Base-by-base conservation (phyloP, 2,888 invertebrate species). In the Aricia artaxerxes region DNA sequence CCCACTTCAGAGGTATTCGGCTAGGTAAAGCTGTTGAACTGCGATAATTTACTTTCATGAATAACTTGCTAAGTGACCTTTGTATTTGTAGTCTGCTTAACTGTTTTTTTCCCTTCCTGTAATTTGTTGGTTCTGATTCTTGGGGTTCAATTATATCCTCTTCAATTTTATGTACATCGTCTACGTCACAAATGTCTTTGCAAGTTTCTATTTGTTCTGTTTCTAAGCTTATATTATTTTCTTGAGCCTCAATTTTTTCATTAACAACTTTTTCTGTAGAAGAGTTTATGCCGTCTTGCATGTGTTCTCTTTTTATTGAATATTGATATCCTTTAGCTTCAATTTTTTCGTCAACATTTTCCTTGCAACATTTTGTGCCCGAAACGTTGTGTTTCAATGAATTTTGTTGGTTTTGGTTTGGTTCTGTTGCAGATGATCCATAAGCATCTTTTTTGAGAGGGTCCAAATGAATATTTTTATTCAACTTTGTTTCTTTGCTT, bases 1-100 rank as follows among this genome's bases (percentile, higher is more conserved):
- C 35, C 80, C 81, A 81, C 0, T 35, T 9, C 16, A 35, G 11
- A 0, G 60, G 73, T 72, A 57, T 38, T 76, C 64, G 35, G 3
- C 61, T 75, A 16, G 49, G 64, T 13, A 69, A 38, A 9, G 35
- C 4, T 13, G 69, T 69, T 13, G 69, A 69, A 13, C 35, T 1
- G 13, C 69, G 35, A 69, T 69, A 69, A 35, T 69, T 69, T 13
- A 35, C 5, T 69, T 69, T 69, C 35, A 1, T 1, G 13, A 69
- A 69, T 69, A 69, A 11, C 5, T 69, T 69, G 11, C 13, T 69
- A 5, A 69, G 69, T 69, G 69, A 69, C 35, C 13, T 69, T 35
- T 69, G 35, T 38, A 69, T 69, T 69, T 69, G 69, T 4, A 24
- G 11, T 69, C 35, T 69, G 16, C 69, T 69, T 38, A 69, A 38